These are phyloP conservation scores for Ambastaia sidthimunki DNA, from an alignment of 2,797 vertebrate genomes.

Conservation along the genomic window DNA sequence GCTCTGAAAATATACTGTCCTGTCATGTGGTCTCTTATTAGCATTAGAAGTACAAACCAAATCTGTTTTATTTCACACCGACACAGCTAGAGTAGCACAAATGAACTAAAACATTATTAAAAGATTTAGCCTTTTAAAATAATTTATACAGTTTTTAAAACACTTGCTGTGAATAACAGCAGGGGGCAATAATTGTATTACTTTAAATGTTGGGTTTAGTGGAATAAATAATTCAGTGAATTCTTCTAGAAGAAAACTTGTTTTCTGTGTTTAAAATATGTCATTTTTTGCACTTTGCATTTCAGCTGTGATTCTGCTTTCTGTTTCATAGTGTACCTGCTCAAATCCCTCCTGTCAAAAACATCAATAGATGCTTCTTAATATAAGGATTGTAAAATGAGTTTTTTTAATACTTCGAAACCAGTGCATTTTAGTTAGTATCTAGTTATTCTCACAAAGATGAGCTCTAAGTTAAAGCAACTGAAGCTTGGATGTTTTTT, in stretches of 20 bases:
- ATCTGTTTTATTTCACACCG: neutral
- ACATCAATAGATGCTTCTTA: neutral
- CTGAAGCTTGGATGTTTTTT: neutral
- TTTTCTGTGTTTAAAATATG: too few relatives aligned
- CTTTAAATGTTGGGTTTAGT: neutral
- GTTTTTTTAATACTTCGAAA: neutral
- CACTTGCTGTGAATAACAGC: neutral
- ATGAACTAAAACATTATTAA: neutral
- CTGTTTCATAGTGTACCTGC: neutral
- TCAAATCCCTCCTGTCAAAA: neutral
- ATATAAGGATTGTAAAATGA: neutral
- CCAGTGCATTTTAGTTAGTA: neutral
- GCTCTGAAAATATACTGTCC: neutral
- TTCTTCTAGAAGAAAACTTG: too few relatives aligned
- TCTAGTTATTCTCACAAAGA: neutral
- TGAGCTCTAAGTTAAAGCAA: neutral
- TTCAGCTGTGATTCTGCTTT: too few relatives aligned
- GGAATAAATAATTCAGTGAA: too few relatives aligned
- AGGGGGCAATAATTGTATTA: neutral
- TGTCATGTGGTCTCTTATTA: neutral
- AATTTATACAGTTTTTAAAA: too few relatives aligned
- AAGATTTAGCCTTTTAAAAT: neutral
- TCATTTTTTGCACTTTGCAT: neutral
- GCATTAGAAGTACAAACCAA: neutral
- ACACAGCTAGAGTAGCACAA: neutral